Percentiles rank a stretch among this genome's conserved stretches.
Conservation (phyloP, 2,113 vertebrate genomes). For the Gallinago media region DNA sequence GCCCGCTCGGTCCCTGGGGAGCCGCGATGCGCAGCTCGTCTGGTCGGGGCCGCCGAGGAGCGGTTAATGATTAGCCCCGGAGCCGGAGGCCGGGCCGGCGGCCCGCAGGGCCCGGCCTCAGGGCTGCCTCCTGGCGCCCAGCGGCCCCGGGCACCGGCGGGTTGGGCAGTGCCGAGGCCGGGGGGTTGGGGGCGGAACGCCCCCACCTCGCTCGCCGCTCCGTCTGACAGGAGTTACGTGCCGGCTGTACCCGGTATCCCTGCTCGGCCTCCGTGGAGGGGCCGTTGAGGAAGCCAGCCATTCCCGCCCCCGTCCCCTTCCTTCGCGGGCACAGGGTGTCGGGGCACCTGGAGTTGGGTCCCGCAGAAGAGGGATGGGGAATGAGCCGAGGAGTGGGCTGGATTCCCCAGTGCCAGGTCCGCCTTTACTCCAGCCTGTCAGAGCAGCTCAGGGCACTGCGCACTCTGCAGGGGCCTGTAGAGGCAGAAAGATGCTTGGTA, state of each 20-base stretch:
- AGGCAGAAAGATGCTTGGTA: neutral
- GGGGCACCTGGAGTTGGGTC: too few relatives aligned
- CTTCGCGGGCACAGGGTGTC: accelerated
- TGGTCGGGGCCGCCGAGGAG: neutral
- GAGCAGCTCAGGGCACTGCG: too few relatives aligned
- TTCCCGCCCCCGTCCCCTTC: accelerated
- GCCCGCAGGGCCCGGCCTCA: neutral
- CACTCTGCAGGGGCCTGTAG: neutral
- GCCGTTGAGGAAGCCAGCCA: neutral
- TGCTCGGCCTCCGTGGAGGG: neutral
- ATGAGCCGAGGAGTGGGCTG: accelerated
- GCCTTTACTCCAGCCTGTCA: neutral
- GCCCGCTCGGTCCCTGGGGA: neutral
- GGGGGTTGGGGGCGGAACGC: neutral
- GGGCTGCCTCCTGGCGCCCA: neutral
- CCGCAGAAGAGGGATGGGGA: neutral
- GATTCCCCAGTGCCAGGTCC: neutral
- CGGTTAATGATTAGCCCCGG: conserved; percentile 15
- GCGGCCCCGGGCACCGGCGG: neutral
- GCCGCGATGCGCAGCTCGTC: neutral
- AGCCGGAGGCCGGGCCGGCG: neutral
- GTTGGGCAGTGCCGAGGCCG: neutral
- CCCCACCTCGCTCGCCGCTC: neutral
- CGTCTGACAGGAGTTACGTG: neutral
- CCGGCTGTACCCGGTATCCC: too few relatives aligned